Conservation (phyloP, 1,140 invertebrate genomes). For the Bombus picipes region DNA sequence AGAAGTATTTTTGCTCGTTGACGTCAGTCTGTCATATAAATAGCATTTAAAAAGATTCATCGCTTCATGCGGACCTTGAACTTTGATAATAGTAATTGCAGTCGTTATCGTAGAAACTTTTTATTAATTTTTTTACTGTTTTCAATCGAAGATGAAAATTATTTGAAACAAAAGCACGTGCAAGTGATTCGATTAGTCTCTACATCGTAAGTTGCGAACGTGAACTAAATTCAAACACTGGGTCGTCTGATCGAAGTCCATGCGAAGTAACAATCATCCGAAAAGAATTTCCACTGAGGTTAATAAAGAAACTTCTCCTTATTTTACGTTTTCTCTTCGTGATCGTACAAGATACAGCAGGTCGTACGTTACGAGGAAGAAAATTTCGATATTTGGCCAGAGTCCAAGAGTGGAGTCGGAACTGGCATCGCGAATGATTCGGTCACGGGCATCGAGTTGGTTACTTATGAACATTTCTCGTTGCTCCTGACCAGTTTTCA, state of each 20-base stretch:
- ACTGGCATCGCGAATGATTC: conserved; percentile 44
- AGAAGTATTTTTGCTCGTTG: not conserved
- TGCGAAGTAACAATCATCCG: conserved; percentile 40
- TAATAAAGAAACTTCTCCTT: conserved; percentile 34
- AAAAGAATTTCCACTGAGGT: conserved; percentile 17
- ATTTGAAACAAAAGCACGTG: too few relatives aligned
- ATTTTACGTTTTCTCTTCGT: conserved; percentile 12
- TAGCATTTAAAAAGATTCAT: conserved; percentile 13
- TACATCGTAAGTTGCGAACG: too few relatives aligned
- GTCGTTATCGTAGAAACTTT: too few relatives aligned
- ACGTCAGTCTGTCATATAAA: conserved; percentile 9
- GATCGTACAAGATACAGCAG: conserved; percentile 9
- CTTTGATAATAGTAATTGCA: too few relatives aligned
- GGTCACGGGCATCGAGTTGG: conserved; percentile 23
- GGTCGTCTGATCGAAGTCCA: conserved; percentile 51
- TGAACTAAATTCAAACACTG: not conserved
- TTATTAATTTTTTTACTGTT: too few relatives aligned
- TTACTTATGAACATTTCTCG: conserved; percentile 47
- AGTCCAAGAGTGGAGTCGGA: conserved; percentile 54
- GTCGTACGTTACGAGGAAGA: conserved; percentile 26
- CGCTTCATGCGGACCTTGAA: not conserved
- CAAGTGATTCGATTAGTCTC: too few relatives aligned
- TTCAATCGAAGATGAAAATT: too few relatives aligned
- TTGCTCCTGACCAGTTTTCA: conserved; percentile 19
- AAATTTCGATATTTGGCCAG: conserved; percentile 56